Conservation (phyloP, 2,797 vertebrate genomes). For the Austrolebias charrua region DNA sequence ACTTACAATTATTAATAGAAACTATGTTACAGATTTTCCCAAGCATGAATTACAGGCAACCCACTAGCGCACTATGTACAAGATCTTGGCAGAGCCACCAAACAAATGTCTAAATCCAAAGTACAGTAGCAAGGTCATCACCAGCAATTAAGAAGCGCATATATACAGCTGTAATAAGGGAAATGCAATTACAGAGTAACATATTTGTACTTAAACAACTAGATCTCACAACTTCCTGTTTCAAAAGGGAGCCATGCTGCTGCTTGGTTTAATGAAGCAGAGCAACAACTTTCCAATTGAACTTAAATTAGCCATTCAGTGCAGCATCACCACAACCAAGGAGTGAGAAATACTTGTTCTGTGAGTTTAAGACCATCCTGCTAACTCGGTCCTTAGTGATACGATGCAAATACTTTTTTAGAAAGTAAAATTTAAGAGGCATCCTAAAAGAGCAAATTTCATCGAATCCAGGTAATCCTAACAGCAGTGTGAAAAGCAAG, state of each 20-base stretch:
- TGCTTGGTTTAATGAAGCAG: conserved; percentile 61
- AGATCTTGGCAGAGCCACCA: conserved; percentile 64
- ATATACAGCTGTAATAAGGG: conserved; percentile 77
- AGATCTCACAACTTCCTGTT: conserved; percentile 37
- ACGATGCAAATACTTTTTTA: conserved; percentile 16
- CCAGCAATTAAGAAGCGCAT: conserved; percentile 75
- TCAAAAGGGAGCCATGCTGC: conserved; percentile 53
- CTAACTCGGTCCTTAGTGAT: conserved; percentile 12
- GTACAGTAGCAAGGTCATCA: conserved; percentile 64
- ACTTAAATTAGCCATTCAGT: conserved; percentile 44
- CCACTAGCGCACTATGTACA: conserved; percentile 76
- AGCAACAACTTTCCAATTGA: conserved; percentile 31
- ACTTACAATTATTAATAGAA: conserved; percentile 80
- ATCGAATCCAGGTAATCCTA: conserved; percentile 41
- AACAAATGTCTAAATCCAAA: conserved; percentile 63
- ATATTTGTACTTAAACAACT: conserved; percentile 29
- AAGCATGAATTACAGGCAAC: conserved; percentile 80
- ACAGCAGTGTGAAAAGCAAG: conserved; percentile 61
- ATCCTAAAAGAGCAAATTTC: conserved; percentile 54
- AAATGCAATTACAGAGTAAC: conserved; percentile 67
- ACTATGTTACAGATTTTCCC: conserved; percentile 79
- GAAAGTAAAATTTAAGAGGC: conserved; percentile 39
- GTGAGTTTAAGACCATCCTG: conserved; percentile 38
- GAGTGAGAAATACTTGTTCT: conserved; percentile 20
- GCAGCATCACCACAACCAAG: conserved; percentile 41